phyloP scores from a whole-genome alignment of 2,888 invertebrate genomes.

The Tipula helvola region DNA sequence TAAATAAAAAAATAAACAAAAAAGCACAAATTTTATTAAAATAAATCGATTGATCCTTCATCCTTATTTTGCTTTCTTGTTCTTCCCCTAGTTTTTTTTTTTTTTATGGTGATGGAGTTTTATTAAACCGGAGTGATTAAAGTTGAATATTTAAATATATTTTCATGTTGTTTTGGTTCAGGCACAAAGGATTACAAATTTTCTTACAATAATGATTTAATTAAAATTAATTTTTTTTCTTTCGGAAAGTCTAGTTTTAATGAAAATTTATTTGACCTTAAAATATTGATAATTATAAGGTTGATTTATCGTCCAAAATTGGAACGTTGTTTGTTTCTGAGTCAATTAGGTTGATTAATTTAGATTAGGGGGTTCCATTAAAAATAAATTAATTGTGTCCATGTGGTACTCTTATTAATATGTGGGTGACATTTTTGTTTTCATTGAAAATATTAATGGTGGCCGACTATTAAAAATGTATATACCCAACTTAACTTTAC shows the following conservation, averaged over 20 bases:
- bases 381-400: background rate
- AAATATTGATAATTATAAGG: background rate
- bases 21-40: background rate
- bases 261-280: background rate
- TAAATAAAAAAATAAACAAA: background rate
- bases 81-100: background rate
- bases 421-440: background rate
- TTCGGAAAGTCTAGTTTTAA: background rate
- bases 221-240: background rate
- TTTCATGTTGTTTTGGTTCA: background rate
- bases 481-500: background rate
- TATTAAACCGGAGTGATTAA: background rate
- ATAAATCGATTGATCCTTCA: background rate
- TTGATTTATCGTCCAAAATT: background rate
- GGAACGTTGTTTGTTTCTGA: background rate
- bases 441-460: background rate
- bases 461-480: too few relatives aligned
- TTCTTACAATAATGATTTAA: background rate
- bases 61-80: background rate
- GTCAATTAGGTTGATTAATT: background rate
- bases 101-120: background rate
- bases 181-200: background rate
- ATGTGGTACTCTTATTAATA: background rate
- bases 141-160: background rate
- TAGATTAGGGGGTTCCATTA: background rate